Evolutionary conservation across 2,113 vertebrate species (phyloP), one percentile per base, ranked within the genome.

Genomic region (Aspiorhynchus laticeps): DNA sequence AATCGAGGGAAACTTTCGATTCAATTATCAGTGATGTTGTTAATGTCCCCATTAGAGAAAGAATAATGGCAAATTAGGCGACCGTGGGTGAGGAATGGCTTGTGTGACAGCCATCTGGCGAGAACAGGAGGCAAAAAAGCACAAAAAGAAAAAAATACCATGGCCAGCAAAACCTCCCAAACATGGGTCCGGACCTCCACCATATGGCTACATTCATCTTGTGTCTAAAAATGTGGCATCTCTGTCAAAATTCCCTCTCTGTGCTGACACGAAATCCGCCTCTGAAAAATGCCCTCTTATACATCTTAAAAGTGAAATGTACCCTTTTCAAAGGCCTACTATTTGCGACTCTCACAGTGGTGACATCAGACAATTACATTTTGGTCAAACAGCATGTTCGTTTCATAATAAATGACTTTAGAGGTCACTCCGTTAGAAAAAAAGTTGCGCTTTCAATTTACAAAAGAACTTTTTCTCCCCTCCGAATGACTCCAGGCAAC

Each of bases 91-190:
- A 94, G 91, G 90, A 88, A 92, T 90, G 67, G 93, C 90, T 92
- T 91, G 88, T 93, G 92, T 94, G 93, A 94, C 93, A 93, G 91
- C 93, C 95, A 95, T 95, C 95, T 95, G 94, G 92, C 90, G 91
- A 87, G 87, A 79, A 76, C 86, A 90, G 90, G 90, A 89, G 88
- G 87, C 21, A 85, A 88, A 84, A 65, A 85, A 53, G 56, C 63
- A 79, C 31, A 38, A 53, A 67, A 59, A 26, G 26, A 71, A 79
- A 85, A 59, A 85, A 56, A 46, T 1, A 24, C 80, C 87, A 82
- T 31, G 59, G 88, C 71, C 83, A 69, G 80, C 80, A 51, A 24
- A 84, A 90, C 78, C 84, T 78, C 76, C 73, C 77, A 86, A 87
- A 86, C 48, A 38, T 36, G 83, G 51, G 67, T 46, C 79, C 87